Percentiles rank a stretch among this genome's conserved stretches.
Evolutionary conservation across 1,140 invertebrate genomes (phyloP).

Genomic region (Fopius arisanus): DNA sequence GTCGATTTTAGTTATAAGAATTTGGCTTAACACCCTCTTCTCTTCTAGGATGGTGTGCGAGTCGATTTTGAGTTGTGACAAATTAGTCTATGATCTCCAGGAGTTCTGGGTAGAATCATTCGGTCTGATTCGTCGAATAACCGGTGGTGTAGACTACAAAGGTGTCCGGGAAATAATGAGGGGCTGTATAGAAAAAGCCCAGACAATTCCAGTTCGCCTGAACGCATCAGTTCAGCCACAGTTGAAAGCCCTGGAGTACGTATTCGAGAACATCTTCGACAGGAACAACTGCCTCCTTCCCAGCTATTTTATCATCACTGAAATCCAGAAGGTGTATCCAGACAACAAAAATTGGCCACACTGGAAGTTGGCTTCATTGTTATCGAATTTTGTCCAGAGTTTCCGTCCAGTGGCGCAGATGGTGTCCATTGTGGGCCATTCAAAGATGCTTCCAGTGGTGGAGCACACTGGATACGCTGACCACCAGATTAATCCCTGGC

Average conservation of each 20-base stretch:
- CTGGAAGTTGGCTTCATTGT: constrained; percentile 87
- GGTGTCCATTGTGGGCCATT: constrained; percentile 90
- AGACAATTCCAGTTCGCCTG: constrained; percentile 76
- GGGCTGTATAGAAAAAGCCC: constrained; percentile 87
- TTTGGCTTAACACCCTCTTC: too few relatives aligned
- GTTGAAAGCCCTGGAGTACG: constrained; percentile 79
- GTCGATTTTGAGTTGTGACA: constrained; percentile 80
- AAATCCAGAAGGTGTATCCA: constrained; percentile 88
- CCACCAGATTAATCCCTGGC: constrained; percentile 90
- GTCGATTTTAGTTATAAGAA: too few relatives aligned
- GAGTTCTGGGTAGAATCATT: constrained; percentile 92
- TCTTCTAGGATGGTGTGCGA: constrained; percentile 82
- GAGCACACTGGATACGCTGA: constrained; percentile 91
- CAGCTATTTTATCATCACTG: constrained; percentile 93
- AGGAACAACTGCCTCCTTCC: constrained; percentile 90
- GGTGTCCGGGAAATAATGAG: constrained; percentile 92
- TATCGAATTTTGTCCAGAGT: constrained; percentile 90
- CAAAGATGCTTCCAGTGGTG: constrained; percentile 91
- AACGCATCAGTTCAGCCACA: constrained; percentile 83
- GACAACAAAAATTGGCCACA: constrained; percentile 86
- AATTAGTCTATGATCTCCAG: constrained; percentile 77
- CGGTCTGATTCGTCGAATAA: constrained; percentile 82
- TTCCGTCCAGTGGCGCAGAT: constrained; percentile 93
- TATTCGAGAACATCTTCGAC: constrained; percentile 91
- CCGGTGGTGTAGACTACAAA: constrained; percentile 94